Conservation (phyloP, 2,888 invertebrate genomes). For the Amphipoea oculea region DNA sequence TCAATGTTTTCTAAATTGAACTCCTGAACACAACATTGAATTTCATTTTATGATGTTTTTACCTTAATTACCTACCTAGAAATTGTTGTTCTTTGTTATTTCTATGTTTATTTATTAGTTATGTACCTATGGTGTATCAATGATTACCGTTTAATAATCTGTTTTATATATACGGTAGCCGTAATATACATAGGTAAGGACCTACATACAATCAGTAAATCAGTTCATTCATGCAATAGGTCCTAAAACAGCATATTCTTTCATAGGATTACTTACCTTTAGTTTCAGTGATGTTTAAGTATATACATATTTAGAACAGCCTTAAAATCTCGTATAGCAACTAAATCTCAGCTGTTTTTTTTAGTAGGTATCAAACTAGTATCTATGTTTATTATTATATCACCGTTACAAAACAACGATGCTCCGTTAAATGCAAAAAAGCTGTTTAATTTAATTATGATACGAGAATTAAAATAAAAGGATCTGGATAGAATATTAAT, state of each 20-base stretch:
- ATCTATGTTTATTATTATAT: constrained; percentile 1
- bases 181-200: not conserved
- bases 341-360: constrained; percentile 14
- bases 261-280: not conserved
- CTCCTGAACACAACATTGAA: not conserved
- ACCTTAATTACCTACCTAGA: constrained; percentile 14
- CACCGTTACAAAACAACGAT: constrained; percentile 26
- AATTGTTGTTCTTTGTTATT: constrained; percentile 9
- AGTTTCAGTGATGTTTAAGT: not conserved
- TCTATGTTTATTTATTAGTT: constrained; percentile 21
- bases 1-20: not conserved
- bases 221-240: not conserved
- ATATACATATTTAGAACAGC: too few species aligned
- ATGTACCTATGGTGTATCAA: not conserved
- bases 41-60: not conserved
- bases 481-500: not conserved
- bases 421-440: constrained; percentile 7
- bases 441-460: not conserved
- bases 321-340: constrained; percentile 13
- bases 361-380: not conserved
- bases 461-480: not conserved
- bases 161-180: not conserved
- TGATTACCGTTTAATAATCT: not conserved
- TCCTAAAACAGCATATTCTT: not conserved
- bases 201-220: not conserved